phyloP scores from a whole-genome alignment of 2,113 vertebrate genomes.

The Gracilinanus agilis region DNA sequence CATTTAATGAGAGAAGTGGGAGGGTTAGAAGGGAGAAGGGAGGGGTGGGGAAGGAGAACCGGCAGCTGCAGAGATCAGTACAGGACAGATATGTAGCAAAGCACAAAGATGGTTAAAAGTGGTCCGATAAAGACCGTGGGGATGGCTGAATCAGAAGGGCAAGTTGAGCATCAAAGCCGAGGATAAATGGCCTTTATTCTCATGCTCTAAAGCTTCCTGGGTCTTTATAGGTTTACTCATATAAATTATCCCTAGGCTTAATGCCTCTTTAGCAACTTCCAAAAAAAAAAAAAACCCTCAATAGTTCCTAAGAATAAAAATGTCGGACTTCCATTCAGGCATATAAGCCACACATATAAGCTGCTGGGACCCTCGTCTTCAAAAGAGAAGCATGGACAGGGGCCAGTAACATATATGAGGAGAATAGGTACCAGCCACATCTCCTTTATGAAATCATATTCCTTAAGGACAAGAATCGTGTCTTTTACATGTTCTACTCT shows the following conservation, averaged over 20 bases:
- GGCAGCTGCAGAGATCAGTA: slow-evolving; percentile 5
- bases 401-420: not conserved
- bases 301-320: slow-evolving; percentile 72
- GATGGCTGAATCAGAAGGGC: slow-evolving; percentile 70
- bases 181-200: slow-evolving; percentile 80
- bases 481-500: not conserved
- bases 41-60: not conserved
- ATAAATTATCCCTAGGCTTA: slow-evolving; percentile 77
- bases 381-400: slow-evolving; percentile 1
- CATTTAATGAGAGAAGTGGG: slow-evolving; percentile 65
- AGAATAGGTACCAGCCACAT: not conserved
- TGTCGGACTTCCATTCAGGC: slow-evolving; percentile 52
- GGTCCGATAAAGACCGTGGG: slow-evolving; percentile 49
- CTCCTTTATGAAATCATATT: not conserved
- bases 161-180: slow-evolving; percentile 65
- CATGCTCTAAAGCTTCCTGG: slow-evolving; percentile 62
- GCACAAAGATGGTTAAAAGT: slow-evolving; percentile 74
- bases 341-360: not conserved
- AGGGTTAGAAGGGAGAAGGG: slow-evolving; percentile 47
- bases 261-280: slow-evolving; percentile 69
- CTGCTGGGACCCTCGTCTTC: not conserved
- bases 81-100: not conserved
- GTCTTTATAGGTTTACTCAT: slow-evolving; percentile 78
- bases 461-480: not conserved
- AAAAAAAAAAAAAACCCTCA: slow-evolving; percentile 74